Evolutionary conservation across 2,113 vertebrate species (phyloP).

Genomic region (Bubo blakistoni): DNA sequence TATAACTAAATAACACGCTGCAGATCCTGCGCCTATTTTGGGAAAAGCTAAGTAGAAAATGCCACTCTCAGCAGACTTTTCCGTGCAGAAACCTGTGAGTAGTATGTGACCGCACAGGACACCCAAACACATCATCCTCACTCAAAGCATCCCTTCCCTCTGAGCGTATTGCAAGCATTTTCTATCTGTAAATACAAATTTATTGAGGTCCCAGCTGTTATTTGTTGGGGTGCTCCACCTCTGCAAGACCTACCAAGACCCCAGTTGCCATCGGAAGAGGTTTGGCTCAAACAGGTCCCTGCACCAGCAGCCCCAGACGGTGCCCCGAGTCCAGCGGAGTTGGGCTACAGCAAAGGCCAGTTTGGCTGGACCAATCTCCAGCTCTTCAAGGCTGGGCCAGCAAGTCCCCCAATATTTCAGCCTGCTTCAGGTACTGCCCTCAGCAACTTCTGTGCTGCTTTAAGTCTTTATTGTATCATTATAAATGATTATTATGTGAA

Average conservation of each 20-base stretch:
- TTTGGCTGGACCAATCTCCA: background rate
- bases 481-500: background rate
- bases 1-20: rapidly evolving
- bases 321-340: background rate
- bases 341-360: rapidly evolving
- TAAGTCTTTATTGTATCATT: background rate
- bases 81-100: background rate
- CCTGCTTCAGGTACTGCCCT: background rate
- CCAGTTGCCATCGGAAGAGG: background rate
- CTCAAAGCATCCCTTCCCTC: background rate
- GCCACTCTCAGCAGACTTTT: background rate
- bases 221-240: background rate
- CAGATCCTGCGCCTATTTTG: background rate
- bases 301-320: background rate
- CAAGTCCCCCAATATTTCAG: background rate
- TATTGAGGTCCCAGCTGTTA: background rate
- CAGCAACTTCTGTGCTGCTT: background rate
- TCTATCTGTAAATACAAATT: background rate
- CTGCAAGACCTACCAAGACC: background rate
- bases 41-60: background rate
- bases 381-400: background rate
- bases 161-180: background rate
- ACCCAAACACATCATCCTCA: background rate
- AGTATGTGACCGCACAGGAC: rapidly evolving
- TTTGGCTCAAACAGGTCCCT: background rate